These are phyloP conservation scores for Rotaria sp. DNA, from an alignment of 2,888 invertebrate genomes.

Conservation along the genomic window DNA sequence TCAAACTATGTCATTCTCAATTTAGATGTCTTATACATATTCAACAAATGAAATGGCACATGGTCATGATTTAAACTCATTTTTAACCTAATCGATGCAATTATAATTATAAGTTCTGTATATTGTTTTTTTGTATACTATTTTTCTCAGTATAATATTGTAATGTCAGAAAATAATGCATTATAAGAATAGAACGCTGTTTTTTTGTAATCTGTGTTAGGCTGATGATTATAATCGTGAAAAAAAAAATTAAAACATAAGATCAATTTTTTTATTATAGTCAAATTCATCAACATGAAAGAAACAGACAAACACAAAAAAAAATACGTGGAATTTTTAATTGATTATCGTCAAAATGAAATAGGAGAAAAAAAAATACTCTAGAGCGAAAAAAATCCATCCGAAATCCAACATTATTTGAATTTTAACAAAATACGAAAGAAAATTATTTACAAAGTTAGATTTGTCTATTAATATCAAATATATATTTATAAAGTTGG, in stretches of 20 bases:
- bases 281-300: constrained; percentile 10
- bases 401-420: background rate
- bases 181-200: too few relatives aligned
- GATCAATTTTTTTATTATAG: background rate
- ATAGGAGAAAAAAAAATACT: constrained; percentile 8
- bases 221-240: too few relatives aligned
- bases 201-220: too few relatives aligned
- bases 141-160: too few relatives aligned
- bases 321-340: background rate
- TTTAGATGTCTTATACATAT: background rate
- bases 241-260: background rate
- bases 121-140: too few relatives aligned
- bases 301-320: background rate
- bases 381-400: background rate
- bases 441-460: background rate
- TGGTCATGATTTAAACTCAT: background rate
- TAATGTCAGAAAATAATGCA: too few relatives aligned
- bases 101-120: too few relatives aligned
- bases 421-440: background rate
- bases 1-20: background rate
- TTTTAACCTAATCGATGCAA: background rate
- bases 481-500: background rate
- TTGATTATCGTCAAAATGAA: background rate
- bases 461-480: too few relatives aligned
- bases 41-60: background rate